Percentiles rank a stretch among this genome's conserved stretches.
Evolutionary conservation across 2,113 vertebrate species (phyloP).

Genomic region (Callionymus lyra): DNA sequence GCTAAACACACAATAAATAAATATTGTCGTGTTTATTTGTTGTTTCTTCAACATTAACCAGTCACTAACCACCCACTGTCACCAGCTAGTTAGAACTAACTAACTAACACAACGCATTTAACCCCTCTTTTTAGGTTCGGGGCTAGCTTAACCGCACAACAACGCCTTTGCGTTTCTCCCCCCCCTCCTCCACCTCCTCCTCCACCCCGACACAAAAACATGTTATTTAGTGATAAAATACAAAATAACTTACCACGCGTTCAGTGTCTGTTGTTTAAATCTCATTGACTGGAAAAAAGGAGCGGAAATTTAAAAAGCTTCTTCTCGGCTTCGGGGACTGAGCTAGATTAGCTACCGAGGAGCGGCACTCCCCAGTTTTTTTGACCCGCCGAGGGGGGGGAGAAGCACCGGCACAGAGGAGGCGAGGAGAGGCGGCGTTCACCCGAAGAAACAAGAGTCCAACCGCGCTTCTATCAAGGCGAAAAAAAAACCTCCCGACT

Average conservation of each 20-base stretch:
- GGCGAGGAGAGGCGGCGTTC: slow-evolving; percentile 48
- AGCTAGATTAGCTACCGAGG: slow-evolving; percentile 60
- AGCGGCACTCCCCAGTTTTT: slow-evolving; percentile 70
- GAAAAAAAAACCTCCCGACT: slow-evolving; percentile 44
- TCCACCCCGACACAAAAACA: not conserved
- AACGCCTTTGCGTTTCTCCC: slow-evolving; percentile 26
- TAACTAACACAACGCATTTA: slow-evolving; percentile 37
- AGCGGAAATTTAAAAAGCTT: slow-evolving; percentile 22
- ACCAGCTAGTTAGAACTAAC: slow-evolving; percentile 27
- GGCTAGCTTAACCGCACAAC: slow-evolving; percentile 16
- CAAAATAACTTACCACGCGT: slow-evolving; percentile 58
- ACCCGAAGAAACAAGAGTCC: slow-evolving; percentile 28
- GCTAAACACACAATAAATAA: too few relatives aligned
- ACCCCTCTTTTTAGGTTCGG: slow-evolving; percentile 35
- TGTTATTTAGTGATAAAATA: not conserved
- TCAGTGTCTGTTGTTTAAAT: slow-evolving; percentile 66
- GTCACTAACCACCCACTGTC: slow-evolving; percentile 37
- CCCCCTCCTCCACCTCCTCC: too few relatives aligned
- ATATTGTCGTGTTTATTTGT: too few relatives aligned
- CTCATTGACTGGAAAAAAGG: slow-evolving; percentile 68
- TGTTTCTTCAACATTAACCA: slow-evolving; percentile 7
- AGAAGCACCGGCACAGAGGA: slow-evolving; percentile 62
- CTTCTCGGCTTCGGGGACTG: slow-evolving; percentile 56
- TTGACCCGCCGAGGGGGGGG: slow-evolving; percentile 58
- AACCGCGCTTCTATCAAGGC: slow-evolving; percentile 27